Conservation (phyloP, 1,140 invertebrate genomes). For the Halictus rubicundus region DNA sequence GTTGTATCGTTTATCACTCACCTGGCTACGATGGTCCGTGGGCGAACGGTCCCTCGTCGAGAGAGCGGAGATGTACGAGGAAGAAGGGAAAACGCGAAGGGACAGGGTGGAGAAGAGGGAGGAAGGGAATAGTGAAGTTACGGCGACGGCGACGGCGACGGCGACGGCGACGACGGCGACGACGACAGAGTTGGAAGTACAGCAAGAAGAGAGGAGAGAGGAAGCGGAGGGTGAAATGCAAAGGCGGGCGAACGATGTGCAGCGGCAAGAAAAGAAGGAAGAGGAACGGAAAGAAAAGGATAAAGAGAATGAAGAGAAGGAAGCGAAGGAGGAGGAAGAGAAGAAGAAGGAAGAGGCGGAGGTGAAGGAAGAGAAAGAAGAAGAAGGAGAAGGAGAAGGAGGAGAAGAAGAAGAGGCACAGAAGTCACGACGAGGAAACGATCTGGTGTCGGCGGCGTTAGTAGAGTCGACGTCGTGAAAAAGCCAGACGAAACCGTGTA, state of each 20-base stretch:
- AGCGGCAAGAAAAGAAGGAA: neutral
- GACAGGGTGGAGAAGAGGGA: conserved; percentile 20
- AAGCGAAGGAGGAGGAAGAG: conserved; percentile 27
- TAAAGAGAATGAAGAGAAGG: conserved; percentile 19
- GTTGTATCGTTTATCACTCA: conserved; percentile 76
- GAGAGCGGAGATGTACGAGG: conserved; percentile 40
- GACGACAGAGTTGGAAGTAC: neutral
- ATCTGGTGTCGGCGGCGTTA: conserved; percentile 50
- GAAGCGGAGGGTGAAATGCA: conserved; percentile 32
- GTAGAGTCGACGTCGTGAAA: conserved; percentile 53
- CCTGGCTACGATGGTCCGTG: conserved; percentile 69
- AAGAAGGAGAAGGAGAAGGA: conserved; percentile 42
- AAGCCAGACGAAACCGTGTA: conserved; percentile 62
- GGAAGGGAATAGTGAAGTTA: conserved; percentile 29
- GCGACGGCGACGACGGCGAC: too few species aligned
- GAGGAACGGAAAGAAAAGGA: conserved; percentile 41
- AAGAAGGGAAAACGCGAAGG: conserved; percentile 23
- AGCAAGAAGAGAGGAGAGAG: conserved; percentile 43
- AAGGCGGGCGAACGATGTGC: conserved; percentile 36
- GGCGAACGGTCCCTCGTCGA: conserved; percentile 65
- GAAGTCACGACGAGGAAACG: conserved; percentile 60
- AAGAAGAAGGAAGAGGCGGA: conserved; percentile 23
- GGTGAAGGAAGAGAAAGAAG: conserved; percentile 18
- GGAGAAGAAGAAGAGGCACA: conserved; percentile 51
- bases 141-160: conserved; percentile 19